These are phyloP conservation scores for Tympanuchus pallidicinctus DNA, from an alignment of 2,113 vertebrate genomes.

Conservation along the genomic window DNA sequence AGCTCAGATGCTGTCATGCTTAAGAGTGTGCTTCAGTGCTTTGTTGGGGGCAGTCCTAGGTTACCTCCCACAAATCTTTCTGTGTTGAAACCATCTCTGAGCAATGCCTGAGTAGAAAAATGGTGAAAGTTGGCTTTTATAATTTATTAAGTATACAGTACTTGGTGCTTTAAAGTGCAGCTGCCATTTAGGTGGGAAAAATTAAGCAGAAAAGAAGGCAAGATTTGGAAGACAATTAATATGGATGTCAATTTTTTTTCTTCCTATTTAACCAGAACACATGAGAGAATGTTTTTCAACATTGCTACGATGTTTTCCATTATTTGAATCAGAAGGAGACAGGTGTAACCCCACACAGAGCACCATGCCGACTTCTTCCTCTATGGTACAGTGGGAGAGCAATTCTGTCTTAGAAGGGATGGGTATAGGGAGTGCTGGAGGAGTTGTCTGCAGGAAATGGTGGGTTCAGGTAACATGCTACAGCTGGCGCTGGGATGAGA, in stretches of 20 bases:
- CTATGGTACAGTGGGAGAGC: not conserved
- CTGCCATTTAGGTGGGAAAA: slow-evolving; percentile 6
- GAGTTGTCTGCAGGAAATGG: not conserved
- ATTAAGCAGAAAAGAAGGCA: not conserved
- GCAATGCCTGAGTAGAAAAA: not conserved
- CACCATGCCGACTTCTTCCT: not conserved
- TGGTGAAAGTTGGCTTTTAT: not conserved
- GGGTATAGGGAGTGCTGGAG: accelerated
- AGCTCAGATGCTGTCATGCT: not conserved
- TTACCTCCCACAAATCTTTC: not conserved
- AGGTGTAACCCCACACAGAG: not conserved
- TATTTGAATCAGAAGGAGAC: not conserved
- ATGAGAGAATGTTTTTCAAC: slow-evolving; percentile 1
- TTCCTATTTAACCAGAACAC: slow-evolving; percentile 4
- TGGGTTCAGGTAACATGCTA: not conserved
- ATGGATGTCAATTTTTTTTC: not conserved
- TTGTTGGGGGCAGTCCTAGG: slow-evolving; percentile 14
- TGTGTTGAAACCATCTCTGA: not conserved
- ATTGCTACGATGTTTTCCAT: not conserved
- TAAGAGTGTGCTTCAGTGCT: not conserved
- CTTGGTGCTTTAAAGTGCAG: not conserved
- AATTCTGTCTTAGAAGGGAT: not conserved
- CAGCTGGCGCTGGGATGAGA: not conserved
- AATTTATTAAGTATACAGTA: not conserved
- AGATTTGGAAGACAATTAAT: not conserved